Conservation (phyloP, 2,888 invertebrate genomes). For the Epinotia bilunana region DNA sequence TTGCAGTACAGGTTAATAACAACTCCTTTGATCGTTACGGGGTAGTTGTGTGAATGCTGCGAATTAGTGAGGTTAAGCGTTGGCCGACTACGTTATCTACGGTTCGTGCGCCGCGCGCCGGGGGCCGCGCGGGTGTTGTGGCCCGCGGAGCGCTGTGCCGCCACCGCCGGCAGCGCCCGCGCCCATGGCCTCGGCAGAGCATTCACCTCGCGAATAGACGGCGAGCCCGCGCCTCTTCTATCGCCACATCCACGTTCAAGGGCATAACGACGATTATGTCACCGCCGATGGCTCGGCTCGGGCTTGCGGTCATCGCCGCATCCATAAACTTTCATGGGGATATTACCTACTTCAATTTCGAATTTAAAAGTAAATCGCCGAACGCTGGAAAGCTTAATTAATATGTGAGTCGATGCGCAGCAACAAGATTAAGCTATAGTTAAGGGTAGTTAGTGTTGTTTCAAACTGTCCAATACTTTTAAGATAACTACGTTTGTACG, state of each 20-base stretch:
- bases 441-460: background rate
- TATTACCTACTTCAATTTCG: slow-evolving; percentile 10
- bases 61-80: slow-evolving; percentile 20
- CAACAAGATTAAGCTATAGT: background rate
- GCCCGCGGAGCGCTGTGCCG: slow-evolving; percentile 44
- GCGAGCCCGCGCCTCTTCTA: slow-evolving; percentile 62
- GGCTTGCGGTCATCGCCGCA: slow-evolving; percentile 43
- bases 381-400: background rate
- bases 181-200: slow-evolving; percentile 74
- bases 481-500: background rate
- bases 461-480: background rate
- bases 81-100: slow-evolving; percentile 25
- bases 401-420: background rate
- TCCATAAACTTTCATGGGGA: slow-evolving; percentile 24
- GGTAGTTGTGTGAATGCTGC: background rate
- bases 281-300: slow-evolving; percentile 54
- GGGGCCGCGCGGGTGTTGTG: slow-evolving; percentile 57
- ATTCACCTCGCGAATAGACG: slow-evolving; percentile 77
- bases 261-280: slow-evolving; percentile 71
- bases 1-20: slow-evolving; percentile 45
- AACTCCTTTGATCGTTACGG: background rate
- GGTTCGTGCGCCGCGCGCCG: slow-evolving; percentile 33
- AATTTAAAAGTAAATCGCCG: slow-evolving; percentile 4
- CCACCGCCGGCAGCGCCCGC: slow-evolving; percentile 47
- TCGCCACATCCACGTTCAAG: slow-evolving; percentile 71